Evolutionary conservation across 2,797 vertebrate species (phyloP).

Genomic region (Lepidocolaptes lacrymiger): DNA sequence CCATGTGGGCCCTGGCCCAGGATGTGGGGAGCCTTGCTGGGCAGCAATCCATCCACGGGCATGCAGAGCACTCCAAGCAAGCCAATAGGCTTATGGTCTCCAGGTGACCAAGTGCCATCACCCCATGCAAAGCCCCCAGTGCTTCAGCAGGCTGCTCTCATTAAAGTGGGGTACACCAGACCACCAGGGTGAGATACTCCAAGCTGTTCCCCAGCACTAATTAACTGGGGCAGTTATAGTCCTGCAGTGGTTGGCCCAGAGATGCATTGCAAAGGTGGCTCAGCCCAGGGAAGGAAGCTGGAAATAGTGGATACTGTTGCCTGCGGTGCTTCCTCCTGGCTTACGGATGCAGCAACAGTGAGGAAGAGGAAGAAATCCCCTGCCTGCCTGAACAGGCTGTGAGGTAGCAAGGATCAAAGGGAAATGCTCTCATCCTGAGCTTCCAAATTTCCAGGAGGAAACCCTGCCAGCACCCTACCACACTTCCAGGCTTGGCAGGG

Average conservation of each 20-base stretch:
- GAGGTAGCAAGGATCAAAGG: neutral
- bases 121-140: rapidly evolving
- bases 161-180: neutral
- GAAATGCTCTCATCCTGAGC: neutral
- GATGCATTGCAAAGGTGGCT: neutral
- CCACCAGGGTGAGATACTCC: neutral
- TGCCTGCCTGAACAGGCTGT: neutral
- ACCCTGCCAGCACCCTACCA: neutral
- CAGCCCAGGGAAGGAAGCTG: neutral
- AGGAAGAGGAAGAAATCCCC: neutral
- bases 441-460: neutral
- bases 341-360: neutral
- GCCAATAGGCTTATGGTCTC: rapidly evolving
- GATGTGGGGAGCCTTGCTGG: neutral
- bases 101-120: neutral
- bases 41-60: rapidly evolving
- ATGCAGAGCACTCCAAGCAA: rapidly evolving
- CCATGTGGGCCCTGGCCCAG: neutral
- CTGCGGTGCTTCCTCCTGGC: neutral
- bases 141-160: neutral
- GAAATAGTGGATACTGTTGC: neutral
- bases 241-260: neutral
- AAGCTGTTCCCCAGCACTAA: neutral
- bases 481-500: rapidly evolving
- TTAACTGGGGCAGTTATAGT: neutral